Evolutionary conservation across 1,140 invertebrate genomes (phyloP).

Genomic region (Heterodera schachtii): DNA sequence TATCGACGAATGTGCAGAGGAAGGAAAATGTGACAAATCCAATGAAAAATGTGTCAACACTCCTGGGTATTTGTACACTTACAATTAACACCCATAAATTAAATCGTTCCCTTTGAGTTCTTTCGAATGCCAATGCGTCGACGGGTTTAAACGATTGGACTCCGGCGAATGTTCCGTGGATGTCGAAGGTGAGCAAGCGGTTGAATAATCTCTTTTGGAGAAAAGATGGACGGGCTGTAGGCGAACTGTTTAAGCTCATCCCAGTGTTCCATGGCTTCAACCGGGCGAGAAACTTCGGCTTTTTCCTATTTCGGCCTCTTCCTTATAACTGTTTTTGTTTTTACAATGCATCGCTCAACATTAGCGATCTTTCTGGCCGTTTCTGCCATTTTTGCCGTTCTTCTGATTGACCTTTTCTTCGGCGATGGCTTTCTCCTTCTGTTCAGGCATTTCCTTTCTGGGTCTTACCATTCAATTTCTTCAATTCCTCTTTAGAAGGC

Average conservation of each 20-base stretch:
- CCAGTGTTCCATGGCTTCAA: constrained; percentile 33
- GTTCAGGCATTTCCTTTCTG: constrained; percentile 22
- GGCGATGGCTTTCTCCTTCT: neutral
- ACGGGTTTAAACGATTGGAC: constrained; percentile 56
- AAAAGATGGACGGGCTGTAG: neutral
- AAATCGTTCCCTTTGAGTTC: constrained; percentile 67
- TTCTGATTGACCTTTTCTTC: constrained; percentile 45
- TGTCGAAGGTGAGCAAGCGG: constrained; percentile 60
- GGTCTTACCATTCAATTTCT: no score
- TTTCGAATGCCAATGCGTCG: constrained; percentile 73
- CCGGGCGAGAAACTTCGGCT: constrained; percentile 54
- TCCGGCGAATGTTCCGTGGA: constrained; percentile 55
- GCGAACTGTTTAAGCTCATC: constrained; percentile 44
- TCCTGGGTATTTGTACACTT: constrained; percentile 71
- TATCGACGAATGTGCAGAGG: constrained; percentile 81
- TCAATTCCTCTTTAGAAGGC: neutral
- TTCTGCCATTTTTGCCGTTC: constrained; percentile 34
- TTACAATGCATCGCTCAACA: constrained; percentile 44
- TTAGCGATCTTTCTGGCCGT: constrained; percentile 43
- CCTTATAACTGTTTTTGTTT: constrained; percentile 52
- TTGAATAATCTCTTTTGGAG: no score
- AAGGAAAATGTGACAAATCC: constrained; percentile 63
- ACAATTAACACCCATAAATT: no score
- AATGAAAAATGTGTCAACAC: constrained; percentile 90
- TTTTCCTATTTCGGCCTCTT: constrained; percentile 50